These are phyloP conservation scores for Laspeyria flexula DNA, from an alignment of 2,888 invertebrate genomes.

Conservation along the genomic window DNA sequence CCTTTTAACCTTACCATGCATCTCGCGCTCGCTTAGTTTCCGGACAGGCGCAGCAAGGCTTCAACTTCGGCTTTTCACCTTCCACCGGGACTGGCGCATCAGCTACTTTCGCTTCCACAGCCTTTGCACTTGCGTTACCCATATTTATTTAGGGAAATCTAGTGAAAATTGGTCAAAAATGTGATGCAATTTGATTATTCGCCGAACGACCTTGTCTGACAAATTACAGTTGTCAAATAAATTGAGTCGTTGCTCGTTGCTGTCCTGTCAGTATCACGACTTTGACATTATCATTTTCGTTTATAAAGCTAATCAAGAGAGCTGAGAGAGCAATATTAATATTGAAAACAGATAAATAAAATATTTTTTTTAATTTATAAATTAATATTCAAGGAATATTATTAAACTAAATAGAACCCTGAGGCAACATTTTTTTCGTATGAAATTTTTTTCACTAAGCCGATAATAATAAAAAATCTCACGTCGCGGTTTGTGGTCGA, in stretches of 20 bases:
- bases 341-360: background rate
- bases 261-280: slow-evolving; percentile 24
- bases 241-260: slow-evolving; percentile 3
- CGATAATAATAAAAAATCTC: too few species aligned
- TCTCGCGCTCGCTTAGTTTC: slow-evolving; percentile 97
- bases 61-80: slow-evolving; percentile 91
- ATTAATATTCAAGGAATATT: too few species aligned
- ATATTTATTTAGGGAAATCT: slow-evolving; percentile 47
- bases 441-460: too few species aligned
- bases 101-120: slow-evolving; percentile 66
- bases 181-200: slow-evolving; percentile 16
- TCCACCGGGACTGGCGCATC: slow-evolving; percentile 63
- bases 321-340: too few species aligned
- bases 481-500: too few species aligned
- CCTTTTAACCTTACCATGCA: slow-evolving; percentile 90
- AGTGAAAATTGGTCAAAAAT: background rate
- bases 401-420: too few species aligned
- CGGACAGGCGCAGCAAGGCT: slow-evolving; percentile 98
- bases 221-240: slow-evolving; percentile 12
- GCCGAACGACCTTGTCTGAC: slow-evolving; percentile 23
- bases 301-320: slow-evolving; percentile 21
- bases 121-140: slow-evolving; percentile 80
- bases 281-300: slow-evolving; percentile 5
- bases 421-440: too few species aligned
- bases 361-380: too few species aligned